These are phyloP conservation scores for Tenebrio molitor DNA, from an alignment of 1,140 invertebrate genomes.

Conservation along the genomic window DNA sequence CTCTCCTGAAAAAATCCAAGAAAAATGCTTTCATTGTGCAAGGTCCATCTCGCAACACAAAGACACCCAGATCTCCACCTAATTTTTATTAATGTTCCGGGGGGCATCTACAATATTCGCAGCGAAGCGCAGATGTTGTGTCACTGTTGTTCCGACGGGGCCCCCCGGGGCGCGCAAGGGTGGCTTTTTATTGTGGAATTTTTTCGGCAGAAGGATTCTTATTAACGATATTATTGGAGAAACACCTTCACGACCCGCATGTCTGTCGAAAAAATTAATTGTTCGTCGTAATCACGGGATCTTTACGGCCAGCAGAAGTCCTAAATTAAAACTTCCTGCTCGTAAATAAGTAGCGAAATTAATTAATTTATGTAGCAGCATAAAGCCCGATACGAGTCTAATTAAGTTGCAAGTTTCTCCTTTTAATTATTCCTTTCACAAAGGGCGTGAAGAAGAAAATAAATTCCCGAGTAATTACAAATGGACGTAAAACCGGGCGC, in stretches of 20 bases:
- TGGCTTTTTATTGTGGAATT: constrained; percentile 14
- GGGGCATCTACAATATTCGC: constrained; percentile 8
- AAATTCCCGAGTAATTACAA: constrained; percentile 5
- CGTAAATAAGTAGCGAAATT: constrained; percentile 53
- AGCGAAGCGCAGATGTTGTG: constrained; percentile 24
- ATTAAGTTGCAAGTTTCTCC: constrained; percentile 53
- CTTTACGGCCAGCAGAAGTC: constrained; percentile 12
- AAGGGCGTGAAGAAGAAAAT: constrained; percentile 41
- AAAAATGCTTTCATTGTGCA: no score
- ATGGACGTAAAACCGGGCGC: background rate
- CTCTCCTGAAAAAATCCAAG: no score
- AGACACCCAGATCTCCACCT: constrained; percentile 8
- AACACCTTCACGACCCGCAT: constrained; percentile 23
- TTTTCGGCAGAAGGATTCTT: constrained; percentile 16
- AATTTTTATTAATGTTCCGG: constrained; percentile 18
- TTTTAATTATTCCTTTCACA: constrained; percentile 47
- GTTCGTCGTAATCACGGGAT: constrained; percentile 29
- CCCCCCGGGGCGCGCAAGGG: constrained; percentile 21
- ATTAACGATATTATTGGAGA: background rate
- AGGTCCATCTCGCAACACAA: no score
- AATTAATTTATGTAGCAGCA: constrained; percentile 50
- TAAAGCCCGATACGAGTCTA: constrained; percentile 37
- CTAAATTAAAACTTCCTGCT: constrained; percentile 50
- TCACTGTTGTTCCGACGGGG: constrained; percentile 29
- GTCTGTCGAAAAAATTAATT: constrained; percentile 33